phyloP scores from a whole-genome alignment of 2,113 vertebrate species.

The rabbit (Oryctolagus cuniculus) region DNA sequence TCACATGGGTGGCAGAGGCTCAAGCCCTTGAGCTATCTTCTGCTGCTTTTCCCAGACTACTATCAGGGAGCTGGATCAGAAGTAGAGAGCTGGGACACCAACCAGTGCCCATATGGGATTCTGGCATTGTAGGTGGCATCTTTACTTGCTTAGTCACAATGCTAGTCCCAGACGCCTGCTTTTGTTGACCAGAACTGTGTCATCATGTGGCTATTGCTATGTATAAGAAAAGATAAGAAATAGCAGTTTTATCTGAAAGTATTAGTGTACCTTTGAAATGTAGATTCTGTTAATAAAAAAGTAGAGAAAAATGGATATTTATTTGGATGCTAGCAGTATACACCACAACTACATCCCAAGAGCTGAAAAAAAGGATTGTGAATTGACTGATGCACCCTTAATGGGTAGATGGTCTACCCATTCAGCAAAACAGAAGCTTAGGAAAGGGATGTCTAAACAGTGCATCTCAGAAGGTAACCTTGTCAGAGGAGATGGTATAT shows the following conservation, averaged over 20 bases:
- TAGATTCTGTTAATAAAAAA: constrained; percentile 36
- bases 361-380: not conserved
- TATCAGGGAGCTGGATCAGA: no score
- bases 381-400: not conserved
- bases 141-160: no score
- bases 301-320: not conserved
- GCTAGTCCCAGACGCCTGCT: not conserved
- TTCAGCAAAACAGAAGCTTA: not conserved
- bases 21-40: no score
- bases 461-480: not conserved
- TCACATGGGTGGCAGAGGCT: no score
- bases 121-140: no score
- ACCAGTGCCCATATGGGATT: no score
- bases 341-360: not conserved
- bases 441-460: not conserved
- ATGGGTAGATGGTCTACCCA: not conserved
- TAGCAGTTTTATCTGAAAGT: not conserved
- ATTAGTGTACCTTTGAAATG: not conserved
- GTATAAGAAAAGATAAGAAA: not conserved
- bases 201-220: not conserved
- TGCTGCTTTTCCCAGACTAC: no score
- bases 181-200: constrained; percentile 19
- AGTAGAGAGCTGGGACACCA: no score
- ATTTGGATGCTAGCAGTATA: not conserved
- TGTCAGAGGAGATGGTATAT: not conserved